Conservation (phyloP, 2,888 invertebrate species). For the Troilus luridus region DNA sequence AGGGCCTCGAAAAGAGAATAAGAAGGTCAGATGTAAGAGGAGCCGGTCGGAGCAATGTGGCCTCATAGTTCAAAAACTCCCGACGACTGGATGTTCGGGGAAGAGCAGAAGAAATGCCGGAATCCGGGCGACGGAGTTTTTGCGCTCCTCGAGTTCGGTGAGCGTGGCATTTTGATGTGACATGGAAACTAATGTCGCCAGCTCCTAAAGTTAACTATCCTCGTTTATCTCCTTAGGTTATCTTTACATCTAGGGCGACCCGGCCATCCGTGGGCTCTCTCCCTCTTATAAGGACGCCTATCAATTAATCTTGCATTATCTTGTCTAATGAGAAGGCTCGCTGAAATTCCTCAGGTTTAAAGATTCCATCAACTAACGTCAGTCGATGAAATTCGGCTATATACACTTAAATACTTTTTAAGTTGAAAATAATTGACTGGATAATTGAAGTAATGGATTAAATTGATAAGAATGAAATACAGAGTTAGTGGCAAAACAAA, state of each 20-base stretch:
- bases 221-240: neutral
- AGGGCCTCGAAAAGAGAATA: constrained; percentile 2
- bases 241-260: neutral
- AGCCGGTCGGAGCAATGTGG: constrained; percentile 37
- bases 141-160: neutral
- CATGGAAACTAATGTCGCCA: constrained; percentile 61
- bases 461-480: too few species aligned
- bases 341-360: neutral
- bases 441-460: too few species aligned
- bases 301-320: neutral
- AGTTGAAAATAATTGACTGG: too few species aligned
- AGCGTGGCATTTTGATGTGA: constrained; percentile 64
- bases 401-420: too few species aligned
- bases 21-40: constrained; percentile 41
- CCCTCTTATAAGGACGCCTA: neutral
- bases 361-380: neutral
- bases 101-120: constrained; percentile 48
- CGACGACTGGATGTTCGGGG: constrained; percentile 48
- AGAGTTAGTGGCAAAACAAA: too few species aligned
- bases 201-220: neutral
- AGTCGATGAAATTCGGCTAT: neutral
- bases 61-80: constrained; percentile 54
- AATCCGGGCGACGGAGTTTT: constrained; percentile 52
- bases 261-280: neutral
- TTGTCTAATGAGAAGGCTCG: neutral